A percentile compares a stretch with the other conserved stretches of the same genome.
These are phyloP conservation scores for Vireo griseus DNA, from an alignment of 2,797 vertebrate genomes.

Conservation along the genomic window DNA sequence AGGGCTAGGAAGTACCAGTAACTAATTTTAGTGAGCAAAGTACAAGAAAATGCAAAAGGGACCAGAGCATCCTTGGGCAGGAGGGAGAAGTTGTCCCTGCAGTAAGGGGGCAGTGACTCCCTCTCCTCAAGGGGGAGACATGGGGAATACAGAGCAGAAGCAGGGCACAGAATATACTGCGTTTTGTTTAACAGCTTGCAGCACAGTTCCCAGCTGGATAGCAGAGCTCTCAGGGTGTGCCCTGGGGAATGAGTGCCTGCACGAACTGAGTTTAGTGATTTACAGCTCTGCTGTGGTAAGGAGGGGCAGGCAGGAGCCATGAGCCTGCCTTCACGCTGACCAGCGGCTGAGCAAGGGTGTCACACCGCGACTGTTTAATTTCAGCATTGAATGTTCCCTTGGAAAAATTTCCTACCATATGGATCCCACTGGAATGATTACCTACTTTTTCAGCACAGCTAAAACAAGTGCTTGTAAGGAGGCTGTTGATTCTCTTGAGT, in stretches of 20 bases:
- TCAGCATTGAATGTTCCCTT: not conserved
- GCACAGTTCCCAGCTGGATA: not conserved
- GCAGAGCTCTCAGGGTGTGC: not conserved
- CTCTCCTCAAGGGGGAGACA: fast-evolving
- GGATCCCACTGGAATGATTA: not conserved
- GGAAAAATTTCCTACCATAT: not conserved
- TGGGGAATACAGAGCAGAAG: not conserved
- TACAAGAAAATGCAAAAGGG: not conserved
- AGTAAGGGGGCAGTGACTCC: not conserved
- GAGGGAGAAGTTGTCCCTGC: not conserved
- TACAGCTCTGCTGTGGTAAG: not conserved
- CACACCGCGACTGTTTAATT: not conserved
- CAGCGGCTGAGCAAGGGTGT: not conserved
- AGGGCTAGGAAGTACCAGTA: not conserved
- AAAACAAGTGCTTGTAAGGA: not conserved
- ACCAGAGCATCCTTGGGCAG: not conserved
- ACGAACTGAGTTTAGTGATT: fast-evolving
- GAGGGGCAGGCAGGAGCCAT: not conserved
- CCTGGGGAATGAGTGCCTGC: fast-evolving
- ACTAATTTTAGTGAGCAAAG: not conserved
- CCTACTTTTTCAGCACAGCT: not conserved
- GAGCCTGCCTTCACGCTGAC: fast-evolving
- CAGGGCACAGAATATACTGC: not conserved
- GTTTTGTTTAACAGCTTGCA: not conserved
- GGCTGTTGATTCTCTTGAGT: not conserved